Percentiles rank a stretch among this genome's conserved stretches.
Conservation (phyloP, 2,888 invertebrate species). For the Drosophila nr. perissopoda region DNA sequence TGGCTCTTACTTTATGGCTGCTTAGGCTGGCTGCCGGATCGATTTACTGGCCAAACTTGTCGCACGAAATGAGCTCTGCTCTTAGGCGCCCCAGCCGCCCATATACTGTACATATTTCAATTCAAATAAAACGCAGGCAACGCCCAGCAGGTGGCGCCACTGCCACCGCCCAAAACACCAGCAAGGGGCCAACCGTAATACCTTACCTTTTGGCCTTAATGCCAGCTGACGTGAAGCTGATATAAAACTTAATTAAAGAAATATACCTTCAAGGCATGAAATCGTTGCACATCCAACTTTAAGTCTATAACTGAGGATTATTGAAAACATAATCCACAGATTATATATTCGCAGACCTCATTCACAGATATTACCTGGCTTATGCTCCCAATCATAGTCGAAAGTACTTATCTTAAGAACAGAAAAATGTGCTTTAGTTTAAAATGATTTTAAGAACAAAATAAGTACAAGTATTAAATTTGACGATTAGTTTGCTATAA, state of each 20-base stretch:
- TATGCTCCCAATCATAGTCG: neutral
- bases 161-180: constrained; percentile 22
- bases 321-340: neutral
- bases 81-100: constrained; percentile 48
- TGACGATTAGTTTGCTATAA: neutral
- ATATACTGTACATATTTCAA: constrained; percentile 36
- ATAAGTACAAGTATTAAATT: too few relatives aligned
- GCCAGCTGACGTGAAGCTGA: constrained; percentile 63
- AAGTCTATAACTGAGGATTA: constrained; percentile 1
- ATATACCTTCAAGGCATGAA: constrained; percentile 23
- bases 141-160: constrained; percentile 65
- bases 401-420: neutral
- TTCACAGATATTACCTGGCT: neutral
- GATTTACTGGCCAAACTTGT: constrained; percentile 72
- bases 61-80: constrained; percentile 65
- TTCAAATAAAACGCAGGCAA: constrained; percentile 65
- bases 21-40: constrained; percentile 73
- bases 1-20: constrained; percentile 75
- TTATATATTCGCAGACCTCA: neutral
- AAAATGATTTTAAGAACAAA: neutral
- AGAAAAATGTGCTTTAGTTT: neutral
- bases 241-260: constrained; percentile 62
- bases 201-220: constrained; percentile 62
- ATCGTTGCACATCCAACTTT: constrained; percentile 16
- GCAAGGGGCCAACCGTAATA: constrained; percentile 20